Evolutionary conservation across 2,113 vertebrate genomes (phyloP).

Genomic region (Xenotilapia caudafasciata): DNA sequence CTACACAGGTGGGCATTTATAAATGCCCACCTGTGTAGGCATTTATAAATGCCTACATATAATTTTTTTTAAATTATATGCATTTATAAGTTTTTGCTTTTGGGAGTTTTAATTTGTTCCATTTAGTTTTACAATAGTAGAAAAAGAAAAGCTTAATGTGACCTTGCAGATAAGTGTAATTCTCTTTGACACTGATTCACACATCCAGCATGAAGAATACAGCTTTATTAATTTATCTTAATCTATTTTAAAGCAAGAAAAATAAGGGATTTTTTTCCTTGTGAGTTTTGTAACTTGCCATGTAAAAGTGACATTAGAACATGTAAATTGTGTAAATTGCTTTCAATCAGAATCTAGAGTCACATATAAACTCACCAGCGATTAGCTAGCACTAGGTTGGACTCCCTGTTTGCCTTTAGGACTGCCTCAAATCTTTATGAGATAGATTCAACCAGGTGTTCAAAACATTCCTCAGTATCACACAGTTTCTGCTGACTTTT

Average conservation of each 20-base stretch:
- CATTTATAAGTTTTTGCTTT: not conserved
- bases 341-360: not conserved
- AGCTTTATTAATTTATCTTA: not conserved
- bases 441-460: not conserved
- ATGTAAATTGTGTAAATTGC: not conserved
- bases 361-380: not conserved
- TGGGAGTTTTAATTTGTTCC: not conserved
- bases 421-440: not conserved
- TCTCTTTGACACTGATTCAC: not conserved
- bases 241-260: not conserved
- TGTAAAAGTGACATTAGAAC: not conserved
- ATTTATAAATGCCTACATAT: no score
- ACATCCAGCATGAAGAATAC: not conserved
- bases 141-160: not conserved
- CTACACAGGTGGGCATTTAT: not conserved
- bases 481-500: not conserved
- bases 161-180: not conserved
- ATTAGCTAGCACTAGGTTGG: not conserved
- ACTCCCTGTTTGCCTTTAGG: not conserved
- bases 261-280: not conserved
- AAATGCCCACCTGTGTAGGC: no score
- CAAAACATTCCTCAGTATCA: not conserved
- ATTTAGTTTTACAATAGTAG: not conserved
- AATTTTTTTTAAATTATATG: accelerated
- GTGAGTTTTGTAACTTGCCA: not conserved